These are phyloP conservation scores for Elephas maximus DNA, from an alignment of 2,113 vertebrate species.

Conservation along the genomic window DNA sequence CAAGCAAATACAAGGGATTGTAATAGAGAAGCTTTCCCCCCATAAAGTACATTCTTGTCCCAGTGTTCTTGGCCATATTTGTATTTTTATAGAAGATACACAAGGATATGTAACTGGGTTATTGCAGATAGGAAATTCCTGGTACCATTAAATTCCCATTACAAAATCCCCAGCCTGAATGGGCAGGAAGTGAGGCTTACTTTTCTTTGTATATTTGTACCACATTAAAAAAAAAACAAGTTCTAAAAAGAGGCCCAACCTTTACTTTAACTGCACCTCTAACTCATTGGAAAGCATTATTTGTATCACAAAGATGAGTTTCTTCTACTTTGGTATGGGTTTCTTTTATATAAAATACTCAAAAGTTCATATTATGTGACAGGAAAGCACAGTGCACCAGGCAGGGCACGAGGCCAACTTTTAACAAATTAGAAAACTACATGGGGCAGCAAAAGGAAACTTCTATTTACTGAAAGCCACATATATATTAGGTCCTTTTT, in stretches of 20 bases:
- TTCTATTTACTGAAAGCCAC: neutral
- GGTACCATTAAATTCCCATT: neutral
- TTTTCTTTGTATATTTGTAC: slow-evolving; percentile 6
- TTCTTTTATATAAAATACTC: slow-evolving; percentile 36
- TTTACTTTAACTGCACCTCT: neutral
- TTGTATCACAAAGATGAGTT: slow-evolving; percentile 49
- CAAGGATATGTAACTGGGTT: neutral
- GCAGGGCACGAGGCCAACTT: neutral
- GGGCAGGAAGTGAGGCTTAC: neutral
- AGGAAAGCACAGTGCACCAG: slow-evolving; percentile 7
- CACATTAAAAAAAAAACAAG: slow-evolving; percentile 26
- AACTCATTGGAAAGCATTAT: slow-evolving; percentile 46
- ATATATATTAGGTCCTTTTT: neutral
- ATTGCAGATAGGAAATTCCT: slow-evolving; percentile 22
- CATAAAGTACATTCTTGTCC: neutral
- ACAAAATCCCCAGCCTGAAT: slow-evolving; percentile 10
- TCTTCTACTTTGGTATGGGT: neutral
- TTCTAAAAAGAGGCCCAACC: slow-evolving; percentile 14
- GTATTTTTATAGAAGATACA: slow-evolving; percentile 14
- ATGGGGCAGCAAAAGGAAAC: neutral
- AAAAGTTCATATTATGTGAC: slow-evolving; percentile 46
- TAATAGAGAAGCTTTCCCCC: neutral
- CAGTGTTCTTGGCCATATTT: neutral
- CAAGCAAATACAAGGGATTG: neutral
- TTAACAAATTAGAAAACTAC: slow-evolving; percentile 7